These are phyloP conservation scores for Apocrypta bakeri DNA, from an alignment of 1,140 invertebrate genomes.

Conservation along the genomic window DNA sequence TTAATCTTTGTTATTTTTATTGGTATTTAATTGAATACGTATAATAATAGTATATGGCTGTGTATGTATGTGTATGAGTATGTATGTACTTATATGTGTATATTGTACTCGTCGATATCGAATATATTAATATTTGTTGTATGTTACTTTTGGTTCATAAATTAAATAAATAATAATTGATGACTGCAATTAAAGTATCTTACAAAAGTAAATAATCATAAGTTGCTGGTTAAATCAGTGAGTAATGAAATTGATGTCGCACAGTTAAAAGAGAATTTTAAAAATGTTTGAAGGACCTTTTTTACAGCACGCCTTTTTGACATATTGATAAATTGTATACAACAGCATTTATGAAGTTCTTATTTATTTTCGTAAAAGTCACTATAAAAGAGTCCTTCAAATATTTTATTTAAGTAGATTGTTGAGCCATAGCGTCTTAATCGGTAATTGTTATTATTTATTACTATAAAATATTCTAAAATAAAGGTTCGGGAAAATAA, in stretches of 20 bases:
- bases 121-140: slow-evolving; percentile 68
- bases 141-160: slow-evolving; percentile 65
- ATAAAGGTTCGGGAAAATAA: background rate
- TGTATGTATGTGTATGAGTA: slow-evolving; percentile 58
- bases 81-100: slow-evolving; percentile 59
- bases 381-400: background rate
- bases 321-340: too few relatives aligned
- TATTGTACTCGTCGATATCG: slow-evolving; percentile 63
- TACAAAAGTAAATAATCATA: slow-evolving; percentile 69
- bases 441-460: background rate
- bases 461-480: background rate
- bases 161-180: slow-evolving; percentile 74
- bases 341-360: background rate
- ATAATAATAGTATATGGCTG: slow-evolving; percentile 60
- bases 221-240: slow-evolving; percentile 55
- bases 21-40: slow-evolving; percentile 55
- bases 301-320: too few relatives aligned
- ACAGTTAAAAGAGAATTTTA: background rate
- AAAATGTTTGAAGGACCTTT: background rate
- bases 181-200: slow-evolving; percentile 67
- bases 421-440: background rate
- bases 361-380: background rate
- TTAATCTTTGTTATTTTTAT: slow-evolving; percentile 50
- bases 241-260: slow-evolving; percentile 57
- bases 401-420: background rate